Conservation (phyloP, 2,888 invertebrate genomes). For the Hypercompe scribonia region DNA sequence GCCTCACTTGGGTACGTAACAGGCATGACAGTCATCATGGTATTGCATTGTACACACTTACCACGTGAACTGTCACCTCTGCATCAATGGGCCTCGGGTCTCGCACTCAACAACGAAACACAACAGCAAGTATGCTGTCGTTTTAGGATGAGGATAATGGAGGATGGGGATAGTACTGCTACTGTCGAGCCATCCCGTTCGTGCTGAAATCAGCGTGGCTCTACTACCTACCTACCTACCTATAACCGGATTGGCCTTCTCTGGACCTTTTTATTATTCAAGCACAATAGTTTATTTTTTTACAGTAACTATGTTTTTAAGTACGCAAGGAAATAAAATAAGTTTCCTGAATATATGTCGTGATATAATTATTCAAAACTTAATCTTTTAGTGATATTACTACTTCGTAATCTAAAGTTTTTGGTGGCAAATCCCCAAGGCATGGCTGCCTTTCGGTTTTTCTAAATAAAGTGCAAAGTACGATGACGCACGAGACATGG, state of each 20-base stretch:
- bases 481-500: neutral
- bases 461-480: neutral
- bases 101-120: no score
- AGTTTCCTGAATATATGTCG: constrained; percentile 3
- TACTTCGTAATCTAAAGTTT: neutral
- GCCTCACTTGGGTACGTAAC: no score
- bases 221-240: no score
- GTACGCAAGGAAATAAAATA: constrained; percentile 1
- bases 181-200: no score
- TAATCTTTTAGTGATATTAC: neutral
- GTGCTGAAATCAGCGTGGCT: no score
- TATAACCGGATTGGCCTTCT: neutral
- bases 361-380: neutral
- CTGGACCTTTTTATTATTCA: neutral
- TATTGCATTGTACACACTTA: no score
- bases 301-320: neutral
- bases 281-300: neutral
- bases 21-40: no score
- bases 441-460: neutral
- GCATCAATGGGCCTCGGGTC: no score
- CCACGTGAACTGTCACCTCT: no score
- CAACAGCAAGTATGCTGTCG: no score
- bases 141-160: no score
- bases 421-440: neutral
- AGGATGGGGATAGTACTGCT: no score